Base-by-base conservation (phyloP, 2,888 invertebrate genomes). In the Morpho deidamia region DNA sequence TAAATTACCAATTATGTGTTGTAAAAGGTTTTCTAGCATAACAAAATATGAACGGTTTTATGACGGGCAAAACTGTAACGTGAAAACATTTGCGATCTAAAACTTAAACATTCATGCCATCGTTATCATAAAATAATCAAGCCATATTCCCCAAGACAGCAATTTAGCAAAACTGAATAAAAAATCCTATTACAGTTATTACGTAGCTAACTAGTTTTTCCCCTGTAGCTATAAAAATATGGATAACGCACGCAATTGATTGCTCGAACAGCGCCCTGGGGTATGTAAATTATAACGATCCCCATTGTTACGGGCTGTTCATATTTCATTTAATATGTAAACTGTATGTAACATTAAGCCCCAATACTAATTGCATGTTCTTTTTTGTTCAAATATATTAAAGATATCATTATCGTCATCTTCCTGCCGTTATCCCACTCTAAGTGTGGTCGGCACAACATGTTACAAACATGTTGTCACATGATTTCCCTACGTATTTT, bases 201-300 rank as follows among this genome's bases (percentile, higher is more conserved):
- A 50, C 43, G 7, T 8, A 48, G 51, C 48, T 59, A 58, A 53
- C 55, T 56, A 56, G 56, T 53, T 59, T 47, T 53, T 40, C 53
- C 51, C 38, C 51, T 45, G 46, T 41, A 34, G 50, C 47, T 50
- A 53, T 53, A 55, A 61, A 59, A 59, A 54, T 55, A 55, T 55
- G 52, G 50, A 47, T 48, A 54, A 49, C 53, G 49, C 52, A 59
- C 59, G 61, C 56, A 56, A 59, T 58, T 56, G 56, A 60, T 59
- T 55, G 52, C 55, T 51, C 33, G 10, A 52, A 56, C 47, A 11
- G 44, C 47, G 43, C 59, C 54, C 56, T 38, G 9, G 47, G 39
- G 52, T 39, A 42, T 51, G 11, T 46, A 14, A 52, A 51, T 52
- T 44, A 40, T 46, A 44, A 45, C 23, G 32, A n/a, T 32, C 46